Percentiles rank a stretch among this genome's conserved stretches.
These are phyloP conservation scores for Chiroxiphia lanceolata DNA, from an alignment of 2,797 vertebrate genomes.

Conservation along the genomic window DNA sequence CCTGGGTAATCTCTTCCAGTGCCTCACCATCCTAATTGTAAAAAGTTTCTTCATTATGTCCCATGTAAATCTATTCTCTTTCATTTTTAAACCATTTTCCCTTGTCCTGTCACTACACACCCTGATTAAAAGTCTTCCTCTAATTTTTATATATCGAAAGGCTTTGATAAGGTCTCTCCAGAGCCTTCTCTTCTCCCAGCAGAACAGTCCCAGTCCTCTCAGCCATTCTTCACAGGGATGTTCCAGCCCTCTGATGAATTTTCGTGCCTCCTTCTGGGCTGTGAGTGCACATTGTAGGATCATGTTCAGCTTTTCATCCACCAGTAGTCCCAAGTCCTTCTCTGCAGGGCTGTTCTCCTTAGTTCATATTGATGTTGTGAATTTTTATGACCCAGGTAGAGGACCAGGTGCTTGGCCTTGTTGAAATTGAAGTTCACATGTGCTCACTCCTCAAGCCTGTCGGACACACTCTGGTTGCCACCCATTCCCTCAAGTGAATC, in stretches of 20 bases:
- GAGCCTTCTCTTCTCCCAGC: background rate
- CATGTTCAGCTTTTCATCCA: background rate
- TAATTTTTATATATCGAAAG: background rate
- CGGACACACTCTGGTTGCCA: background rate
- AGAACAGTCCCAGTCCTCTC: background rate
- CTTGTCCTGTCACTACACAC: background rate
- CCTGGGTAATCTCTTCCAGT: background rate
- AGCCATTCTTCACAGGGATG: background rate
- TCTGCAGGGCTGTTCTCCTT: background rate
- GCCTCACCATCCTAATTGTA: background rate
- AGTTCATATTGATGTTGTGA: rapidly evolving
- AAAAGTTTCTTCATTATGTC: background rate
- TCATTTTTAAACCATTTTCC: background rate
- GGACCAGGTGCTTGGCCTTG: background rate
- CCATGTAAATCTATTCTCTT: background rate
- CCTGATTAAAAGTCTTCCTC: background rate
- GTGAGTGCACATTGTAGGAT: rapidly evolving
- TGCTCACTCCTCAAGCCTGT: background rate
- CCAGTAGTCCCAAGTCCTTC: background rate
- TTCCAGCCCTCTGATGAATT: background rate
- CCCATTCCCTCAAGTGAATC: background rate
- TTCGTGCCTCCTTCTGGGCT: background rate
- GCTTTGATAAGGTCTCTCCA: background rate
- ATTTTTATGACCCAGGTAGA: background rate
- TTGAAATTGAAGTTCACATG: background rate